These are phyloP conservation scores for Anarhynchus alexandrinus DNA, from an alignment of 2,113 vertebrate genomes.

Conservation along the genomic window DNA sequence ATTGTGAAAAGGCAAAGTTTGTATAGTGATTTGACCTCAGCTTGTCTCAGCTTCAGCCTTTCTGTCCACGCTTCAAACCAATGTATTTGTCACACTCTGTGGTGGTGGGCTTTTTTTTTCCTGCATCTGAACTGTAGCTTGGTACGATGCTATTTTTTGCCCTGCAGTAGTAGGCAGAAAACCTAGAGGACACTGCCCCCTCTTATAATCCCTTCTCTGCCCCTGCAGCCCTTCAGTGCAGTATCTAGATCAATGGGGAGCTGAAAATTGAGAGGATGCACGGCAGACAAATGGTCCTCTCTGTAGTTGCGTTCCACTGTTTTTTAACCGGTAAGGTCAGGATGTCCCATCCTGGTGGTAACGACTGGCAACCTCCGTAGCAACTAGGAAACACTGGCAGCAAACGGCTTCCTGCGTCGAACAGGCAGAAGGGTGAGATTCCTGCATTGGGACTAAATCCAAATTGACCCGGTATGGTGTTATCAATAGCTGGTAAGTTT, in stretches of 20 bases:
- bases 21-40: background rate
- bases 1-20: background rate
- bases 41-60: background rate
- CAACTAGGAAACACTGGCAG: constrained; percentile 57
- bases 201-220: background rate
- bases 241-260: background rate
- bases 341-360: background rate
- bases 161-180: background rate
- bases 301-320: rapidly evolving
- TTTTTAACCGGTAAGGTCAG: background rate
- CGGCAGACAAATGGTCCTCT: background rate
- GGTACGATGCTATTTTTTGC: background rate
- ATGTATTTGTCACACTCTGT: background rate
- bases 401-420: background rate
- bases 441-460: background rate
- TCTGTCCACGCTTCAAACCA: background rate
- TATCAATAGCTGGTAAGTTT: constrained; percentile 11
- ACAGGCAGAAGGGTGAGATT: background rate
- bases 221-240: background rate
- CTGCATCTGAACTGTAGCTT: background rate
- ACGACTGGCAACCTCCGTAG: constrained; percentile 40
- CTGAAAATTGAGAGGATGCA: rapidly evolving
- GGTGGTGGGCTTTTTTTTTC: background rate
- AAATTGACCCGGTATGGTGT: background rate
- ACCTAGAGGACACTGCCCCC: background rate